phyloP scores from a whole-genome alignment of 2,888 invertebrate genomes.

The Mesorhabditis spiculigera region DNA sequence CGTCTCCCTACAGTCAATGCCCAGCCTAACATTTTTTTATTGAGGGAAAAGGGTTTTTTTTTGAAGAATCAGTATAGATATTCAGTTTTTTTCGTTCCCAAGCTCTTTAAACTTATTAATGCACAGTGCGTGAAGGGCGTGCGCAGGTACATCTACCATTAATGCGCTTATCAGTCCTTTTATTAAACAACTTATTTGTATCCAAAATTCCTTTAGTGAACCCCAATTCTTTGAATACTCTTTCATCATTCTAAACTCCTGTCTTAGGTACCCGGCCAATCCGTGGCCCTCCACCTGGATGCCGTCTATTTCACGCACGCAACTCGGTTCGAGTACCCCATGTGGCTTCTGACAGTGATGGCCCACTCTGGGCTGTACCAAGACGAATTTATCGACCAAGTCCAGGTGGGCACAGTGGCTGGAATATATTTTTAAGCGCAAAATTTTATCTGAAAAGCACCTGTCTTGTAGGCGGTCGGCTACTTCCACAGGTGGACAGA shows the following conservation, averaged over 20 bases:
- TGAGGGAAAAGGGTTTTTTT: not conserved
- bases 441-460: too few species aligned
- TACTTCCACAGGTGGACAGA: constrained; percentile 14
- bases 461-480: constrained; percentile 10
- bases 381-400: constrained; percentile 19
- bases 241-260: too few species aligned
- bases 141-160: too few species aligned
- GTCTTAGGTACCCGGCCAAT: constrained; percentile 16
- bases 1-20: too few species aligned
- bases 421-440: not conserved
- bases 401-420: constrained; percentile 10
- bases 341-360: constrained; percentile 18
- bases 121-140: too few species aligned
- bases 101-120: too few species aligned
- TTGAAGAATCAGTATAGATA: not conserved
- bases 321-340: constrained; percentile 19
- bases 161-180: too few species aligned
- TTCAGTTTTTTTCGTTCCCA: too few species aligned
- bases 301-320: constrained; percentile 14
- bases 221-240: too few species aligned
- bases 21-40: not conserved
- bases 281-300: constrained; percentile 15
- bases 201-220: too few species aligned
- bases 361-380: constrained; percentile 13
- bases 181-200: too few species aligned